Evolutionary conservation across 2,888 invertebrate genomes (phyloP).

Genomic region (Tachina fera): DNA sequence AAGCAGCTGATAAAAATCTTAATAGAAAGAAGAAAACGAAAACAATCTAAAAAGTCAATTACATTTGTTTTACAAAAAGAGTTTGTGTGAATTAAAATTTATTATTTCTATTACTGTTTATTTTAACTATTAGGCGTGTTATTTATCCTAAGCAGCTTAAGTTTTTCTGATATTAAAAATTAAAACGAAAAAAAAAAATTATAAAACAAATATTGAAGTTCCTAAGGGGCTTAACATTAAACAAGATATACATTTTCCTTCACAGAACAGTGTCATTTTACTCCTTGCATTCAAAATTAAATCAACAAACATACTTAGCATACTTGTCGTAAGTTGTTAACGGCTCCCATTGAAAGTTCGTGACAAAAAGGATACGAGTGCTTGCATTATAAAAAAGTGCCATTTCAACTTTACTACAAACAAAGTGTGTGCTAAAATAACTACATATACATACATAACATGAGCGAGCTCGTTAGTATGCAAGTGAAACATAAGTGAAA

Average conservation of each 20-base stretch:
- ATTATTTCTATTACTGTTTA: not conserved
- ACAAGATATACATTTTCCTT: slow-evolving; percentile 14
- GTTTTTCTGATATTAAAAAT: not conserved
- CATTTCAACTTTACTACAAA: slow-evolving; percentile 45
- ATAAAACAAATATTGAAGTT: slow-evolving; percentile 33
- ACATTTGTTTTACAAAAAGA: not conserved
- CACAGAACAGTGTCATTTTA: slow-evolving; percentile 33
- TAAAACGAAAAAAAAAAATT: slow-evolving; percentile 24
- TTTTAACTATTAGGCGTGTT: not conserved
- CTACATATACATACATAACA: no score
- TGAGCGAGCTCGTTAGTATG: not conserved
- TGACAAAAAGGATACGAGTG: slow-evolving; percentile 32
- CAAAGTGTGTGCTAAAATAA: not conserved
- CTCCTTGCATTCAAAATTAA: slow-evolving; percentile 22
- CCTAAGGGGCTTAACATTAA: slow-evolving; percentile 11
- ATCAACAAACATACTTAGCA: slow-evolving; percentile 41
- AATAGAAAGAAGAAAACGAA: not conserved
- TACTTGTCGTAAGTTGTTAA: slow-evolving; percentile 44
- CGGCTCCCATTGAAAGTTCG: slow-evolving; percentile 48
- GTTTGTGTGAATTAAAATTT: not conserved
- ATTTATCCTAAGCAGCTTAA: not conserved
- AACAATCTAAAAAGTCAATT: slow-evolving; percentile 8
- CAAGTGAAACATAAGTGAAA: slow-evolving; percentile 14
- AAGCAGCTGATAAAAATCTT: not conserved
- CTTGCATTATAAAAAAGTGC: slow-evolving; percentile 35